These are phyloP conservation scores for Podotricha telesiphe DNA, from an alignment of 2,888 invertebrate species.

Conservation along the genomic window DNA sequence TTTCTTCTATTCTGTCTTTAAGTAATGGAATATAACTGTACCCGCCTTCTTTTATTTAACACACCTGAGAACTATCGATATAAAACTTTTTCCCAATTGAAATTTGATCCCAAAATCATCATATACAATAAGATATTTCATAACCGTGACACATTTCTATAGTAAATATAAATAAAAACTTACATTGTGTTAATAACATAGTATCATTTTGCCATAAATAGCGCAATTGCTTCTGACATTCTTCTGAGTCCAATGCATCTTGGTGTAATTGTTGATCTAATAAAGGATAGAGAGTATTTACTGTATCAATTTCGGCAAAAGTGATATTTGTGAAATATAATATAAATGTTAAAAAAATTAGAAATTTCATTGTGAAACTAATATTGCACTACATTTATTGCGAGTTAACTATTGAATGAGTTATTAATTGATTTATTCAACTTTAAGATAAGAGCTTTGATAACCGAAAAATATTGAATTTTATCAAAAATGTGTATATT, in stretches of 20 bases:
- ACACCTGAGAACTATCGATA: too few relatives aligned
- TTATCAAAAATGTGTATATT: slow-evolving; percentile 3
- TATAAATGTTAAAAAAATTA: not conserved
- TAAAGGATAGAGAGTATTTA: slow-evolving; percentile 11
- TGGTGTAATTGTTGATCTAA: slow-evolving; percentile 59
- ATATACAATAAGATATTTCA: too few relatives aligned
- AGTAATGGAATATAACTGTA: too few relatives aligned
- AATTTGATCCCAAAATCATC: too few relatives aligned
- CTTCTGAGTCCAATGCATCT: slow-evolving; percentile 56
- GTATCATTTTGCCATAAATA: slow-evolving; percentile 53
- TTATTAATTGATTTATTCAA: not conserved
- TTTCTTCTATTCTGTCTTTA: too few relatives aligned
- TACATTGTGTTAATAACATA: slow-evolving; percentile 55
- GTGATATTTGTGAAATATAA: not conserved
- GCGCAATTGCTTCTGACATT: slow-evolving; percentile 59
- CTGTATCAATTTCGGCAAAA: not conserved
- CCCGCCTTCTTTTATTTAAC: too few relatives aligned
- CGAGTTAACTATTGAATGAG: not conserved
- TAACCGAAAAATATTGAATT: not conserved
- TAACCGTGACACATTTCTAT: too few relatives aligned
- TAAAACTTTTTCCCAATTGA: too few relatives aligned
- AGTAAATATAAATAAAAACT: slow-evolving; percentile 50
- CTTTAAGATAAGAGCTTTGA: not conserved
- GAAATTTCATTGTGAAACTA: not conserved
- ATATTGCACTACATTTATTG: not conserved